Evolutionary conservation across 2,888 invertebrate species (phyloP), one percentile per base, ranked within the genome.

Genomic region (Pristionchus maxplancki): DNA sequence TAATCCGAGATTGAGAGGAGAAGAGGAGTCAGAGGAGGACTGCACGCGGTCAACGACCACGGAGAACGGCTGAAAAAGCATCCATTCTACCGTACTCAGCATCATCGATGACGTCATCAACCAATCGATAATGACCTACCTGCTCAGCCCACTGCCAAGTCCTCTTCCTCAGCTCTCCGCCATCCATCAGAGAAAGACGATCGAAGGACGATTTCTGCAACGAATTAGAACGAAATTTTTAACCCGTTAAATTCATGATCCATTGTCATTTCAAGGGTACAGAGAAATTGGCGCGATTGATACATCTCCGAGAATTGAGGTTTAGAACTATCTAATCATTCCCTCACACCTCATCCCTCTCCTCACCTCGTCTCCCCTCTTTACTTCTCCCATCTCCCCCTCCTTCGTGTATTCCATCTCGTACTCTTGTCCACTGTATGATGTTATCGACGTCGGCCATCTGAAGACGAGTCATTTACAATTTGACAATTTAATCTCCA

Each of bases 121-220:
- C 8, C 24, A 71, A 71, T 71, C 71, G 71, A 78, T 48, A 40
- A 78, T 78, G 1, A 28, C 64, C 31, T 13, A 85, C 85, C 40
- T 64, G 40, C 15, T 71, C 71, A 34, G 71, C 44, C 24, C n/a
- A 87, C n/a, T 71, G 71, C 86, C 86, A 87, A 4, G 17, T 87
- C 34, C 86, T 71, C 37, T 64, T 87, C 64, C 86, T 67, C 50
- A 87, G 15, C 31, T 87, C 86, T 87, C 86, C 86, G 31, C 67
- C 71, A 58, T 87, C 50, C 24, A 71, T 11, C 48, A 87, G 34
- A 6, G 86, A 24, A 11, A 71, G 6, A 8, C 86, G 44, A 17
- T 87, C 71, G 48, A 87, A 48, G 15, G 34, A 20, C 37, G 86
- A 50, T 37, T 28, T 67, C 86, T 87, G 71, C 48, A 71, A 87